These are phyloP conservation scores for Eupithecia vulgata DNA, from an alignment of 2,888 invertebrate species.

Conservation along the genomic window DNA sequence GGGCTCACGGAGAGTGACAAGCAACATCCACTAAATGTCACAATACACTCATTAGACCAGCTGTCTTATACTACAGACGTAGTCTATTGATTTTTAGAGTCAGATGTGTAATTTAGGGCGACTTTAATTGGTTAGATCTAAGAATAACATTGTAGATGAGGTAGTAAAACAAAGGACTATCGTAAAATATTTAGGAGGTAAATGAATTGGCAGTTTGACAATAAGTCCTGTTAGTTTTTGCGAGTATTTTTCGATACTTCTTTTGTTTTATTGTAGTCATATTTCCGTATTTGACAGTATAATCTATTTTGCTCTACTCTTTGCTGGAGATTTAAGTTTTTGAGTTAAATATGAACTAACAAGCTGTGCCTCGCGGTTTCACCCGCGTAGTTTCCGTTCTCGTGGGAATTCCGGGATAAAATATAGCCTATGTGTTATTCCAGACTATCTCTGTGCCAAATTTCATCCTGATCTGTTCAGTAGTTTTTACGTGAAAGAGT, in stretches of 20 bases:
- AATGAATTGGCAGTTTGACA: not conserved
- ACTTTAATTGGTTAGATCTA: conserved; percentile 1
- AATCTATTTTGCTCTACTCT: not conserved
- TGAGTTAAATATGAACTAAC: not conserved
- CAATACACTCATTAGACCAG: conserved; percentile 29
- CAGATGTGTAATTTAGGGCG: not conserved
- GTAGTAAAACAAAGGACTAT: not conserved
- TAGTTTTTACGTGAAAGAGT: no score
- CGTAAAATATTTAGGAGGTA: not conserved
- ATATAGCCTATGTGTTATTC: no score
- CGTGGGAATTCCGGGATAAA: no score
- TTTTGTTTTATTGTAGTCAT: not conserved
- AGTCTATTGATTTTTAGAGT: conserved; percentile 15
- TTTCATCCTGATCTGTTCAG: no score
- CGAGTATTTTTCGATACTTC: not conserved
- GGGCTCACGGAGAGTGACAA: conserved; percentile 26
- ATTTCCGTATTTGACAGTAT: not conserved
- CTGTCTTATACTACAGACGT: conserved; percentile 11
- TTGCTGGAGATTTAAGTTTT: not conserved
- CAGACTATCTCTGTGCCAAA: no score
- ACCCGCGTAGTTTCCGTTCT: no score
- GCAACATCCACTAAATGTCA: conserved; percentile 45
- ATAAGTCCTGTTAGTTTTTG: not conserved
- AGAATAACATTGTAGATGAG: not conserved
- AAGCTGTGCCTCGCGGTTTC: no score